These are phyloP conservation scores for Leptopilina clavipes DNA, from an alignment of 1,140 invertebrate species.

Conservation along the genomic window DNA sequence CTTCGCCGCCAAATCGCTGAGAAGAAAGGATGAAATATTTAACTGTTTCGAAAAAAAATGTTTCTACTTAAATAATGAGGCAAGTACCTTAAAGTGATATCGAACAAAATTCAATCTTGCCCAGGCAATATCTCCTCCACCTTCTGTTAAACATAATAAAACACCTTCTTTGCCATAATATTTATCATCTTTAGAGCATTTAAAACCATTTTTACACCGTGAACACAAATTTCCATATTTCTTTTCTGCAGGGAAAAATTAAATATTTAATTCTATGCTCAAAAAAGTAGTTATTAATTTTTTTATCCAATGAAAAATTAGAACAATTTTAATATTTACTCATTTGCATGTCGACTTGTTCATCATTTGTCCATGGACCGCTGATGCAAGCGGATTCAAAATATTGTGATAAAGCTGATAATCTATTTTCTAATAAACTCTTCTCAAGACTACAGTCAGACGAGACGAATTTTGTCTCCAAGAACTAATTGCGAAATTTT, in stretches of 20 bases:
- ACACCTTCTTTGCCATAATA: conserved; percentile 88
- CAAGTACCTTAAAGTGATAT: conserved; percentile 79
- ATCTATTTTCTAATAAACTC: conserved; percentile 82
- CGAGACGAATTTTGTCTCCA: conserved; percentile 82
- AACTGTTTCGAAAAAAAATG: neutral
- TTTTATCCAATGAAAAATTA: too few relatives aligned
- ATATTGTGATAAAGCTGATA: conserved; percentile 80
- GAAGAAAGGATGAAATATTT: conserved; percentile 4
- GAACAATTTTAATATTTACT: conserved; percentile 78
- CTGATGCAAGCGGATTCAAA: conserved; percentile 88
- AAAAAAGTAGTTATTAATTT: conserved; percentile 7
- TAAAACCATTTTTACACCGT: conserved; percentile 78
- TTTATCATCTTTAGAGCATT: conserved; percentile 82
- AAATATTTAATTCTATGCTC: too few relatives aligned
- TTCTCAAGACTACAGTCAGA: conserved; percentile 79
- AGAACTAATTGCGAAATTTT: conserved; percentile 76
- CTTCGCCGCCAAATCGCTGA: conserved; percentile 32
- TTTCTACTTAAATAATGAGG: neutral
- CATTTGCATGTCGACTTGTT: conserved; percentile 78
- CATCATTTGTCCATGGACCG: conserved; percentile 86
- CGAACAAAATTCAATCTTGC: conserved; percentile 80
- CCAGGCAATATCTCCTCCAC: conserved; percentile 87
- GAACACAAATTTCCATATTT: conserved; percentile 83
- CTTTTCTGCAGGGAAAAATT: conserved; percentile 73
- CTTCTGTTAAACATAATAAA: conserved; percentile 85